These are phyloP conservation scores for Mythimna pallens DNA, from an alignment of 2,888 invertebrate species.

Conservation along the genomic window DNA sequence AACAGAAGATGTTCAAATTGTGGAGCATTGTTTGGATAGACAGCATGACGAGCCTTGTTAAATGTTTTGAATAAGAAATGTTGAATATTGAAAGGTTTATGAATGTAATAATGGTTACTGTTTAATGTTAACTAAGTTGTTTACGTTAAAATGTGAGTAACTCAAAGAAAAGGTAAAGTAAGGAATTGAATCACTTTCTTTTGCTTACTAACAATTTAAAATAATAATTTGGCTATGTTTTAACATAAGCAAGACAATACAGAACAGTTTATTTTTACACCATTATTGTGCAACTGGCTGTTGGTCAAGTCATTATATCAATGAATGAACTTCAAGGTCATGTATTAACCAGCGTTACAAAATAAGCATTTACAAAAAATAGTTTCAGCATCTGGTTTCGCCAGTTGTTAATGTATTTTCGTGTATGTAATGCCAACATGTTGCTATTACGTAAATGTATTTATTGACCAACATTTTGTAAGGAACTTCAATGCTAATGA, in stretches of 20 bases:
- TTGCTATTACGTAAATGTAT: constrained; percentile 2
- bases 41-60: constrained; percentile 47
- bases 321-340: constrained; percentile 21
- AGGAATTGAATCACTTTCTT: not conserved
- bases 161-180: not conserved
- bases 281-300: not conserved
- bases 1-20: constrained; percentile 97
- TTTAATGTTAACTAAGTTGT: constrained; percentile 46
- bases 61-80: constrained; percentile 64
- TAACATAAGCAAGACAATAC: constrained; percentile 25
- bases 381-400: not conserved
- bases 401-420: not conserved
- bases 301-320: not conserved
- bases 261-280: constrained; percentile 11
- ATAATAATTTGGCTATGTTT: constrained; percentile 12
- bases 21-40: constrained; percentile 94
- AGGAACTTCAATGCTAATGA: not conserved
- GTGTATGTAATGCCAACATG: not conserved
- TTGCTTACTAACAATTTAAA: not conserved
- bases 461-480: not conserved
- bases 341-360: constrained; percentile 16
- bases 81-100: constrained; percentile 67
- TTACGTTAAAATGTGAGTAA: constrained; percentile 44
- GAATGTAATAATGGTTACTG: constrained; percentile 59
- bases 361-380: constrained; percentile 28